Base-by-base conservation (phyloP, 1,140 invertebrate genomes). In the Drosophila arawakana region DNA sequence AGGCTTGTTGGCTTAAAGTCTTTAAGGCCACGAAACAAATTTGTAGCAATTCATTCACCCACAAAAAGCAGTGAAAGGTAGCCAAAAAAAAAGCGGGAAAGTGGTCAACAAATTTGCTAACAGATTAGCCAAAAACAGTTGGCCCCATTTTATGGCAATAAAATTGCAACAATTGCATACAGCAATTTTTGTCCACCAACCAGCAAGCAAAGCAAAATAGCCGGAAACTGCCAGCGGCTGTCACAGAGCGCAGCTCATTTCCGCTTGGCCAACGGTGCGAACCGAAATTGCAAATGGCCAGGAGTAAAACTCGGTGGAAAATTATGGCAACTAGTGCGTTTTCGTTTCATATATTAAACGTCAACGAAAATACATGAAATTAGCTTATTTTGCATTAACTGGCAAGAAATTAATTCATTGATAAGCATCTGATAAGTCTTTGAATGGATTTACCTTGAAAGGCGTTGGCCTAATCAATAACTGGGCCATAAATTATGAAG, bases 401-500 rank as follows among this genome's bases (percentile, higher is more conserved):
- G 18, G 4, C 21, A 25, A 7, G 7, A 30, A n/a, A 9, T 18
- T 7, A 15, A 47, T 5, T 21, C 25, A 72, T 49, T 65, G 80
- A 83, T 84, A 77, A 61, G 39, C 59, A 84, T 84, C 69, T 84
- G 66, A 60, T 65, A 80, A 67, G 52, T 47, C 55, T 46, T 46
- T 61, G 47, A 34, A 15, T 21, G 47, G 34, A 43, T 52, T 69
- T 63, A 81, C 79, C 74, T 78, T 66, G 35, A 43, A 39, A n/a
- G 50, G 30, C 58, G n/a, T 35, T 44, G 58, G 25, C 30, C 30
- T 83, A 86, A 86, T 86, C 83, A 86, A 86, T 86, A 88, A 86
- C 84, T 83, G 83, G 69, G 60, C 70, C 84, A 86, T 86, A 86
- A 86, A 88, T 88, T 88, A 82, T 88, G 80, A 67, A 77, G 55